phyloP scores from a whole-genome alignment of 2,888 invertebrate species.

The Actias luna region DNA sequence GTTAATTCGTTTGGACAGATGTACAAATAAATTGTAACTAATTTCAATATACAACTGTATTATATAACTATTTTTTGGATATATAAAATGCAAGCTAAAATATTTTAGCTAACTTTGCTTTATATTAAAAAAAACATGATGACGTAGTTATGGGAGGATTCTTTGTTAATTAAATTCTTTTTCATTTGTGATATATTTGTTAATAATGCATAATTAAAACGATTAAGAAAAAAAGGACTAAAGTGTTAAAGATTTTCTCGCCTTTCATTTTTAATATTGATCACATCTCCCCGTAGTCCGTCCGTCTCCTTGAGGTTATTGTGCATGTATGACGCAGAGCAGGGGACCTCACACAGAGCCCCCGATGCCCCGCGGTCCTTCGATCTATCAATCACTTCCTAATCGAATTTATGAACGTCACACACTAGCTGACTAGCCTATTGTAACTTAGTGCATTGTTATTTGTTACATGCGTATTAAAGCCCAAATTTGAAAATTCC shows the following conservation, averaged over 20 bases:
- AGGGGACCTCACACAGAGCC: slow-evolving; percentile 39
- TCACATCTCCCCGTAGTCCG: slow-evolving; percentile 28
- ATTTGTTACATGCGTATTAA: background rate
- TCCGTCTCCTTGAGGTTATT: slow-evolving; percentile 23
- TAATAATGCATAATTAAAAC: background rate
- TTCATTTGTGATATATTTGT: too few species aligned
- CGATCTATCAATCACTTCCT: slow-evolving; percentile 62
- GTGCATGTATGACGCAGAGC: slow-evolving; percentile 38
- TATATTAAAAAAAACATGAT: too few species aligned
- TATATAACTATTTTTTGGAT: too few species aligned
- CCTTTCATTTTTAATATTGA: slow-evolving; percentile 25
- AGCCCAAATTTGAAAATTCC: background rate
- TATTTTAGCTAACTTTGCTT: too few species aligned
- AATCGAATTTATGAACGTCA: slow-evolving; percentile 63
- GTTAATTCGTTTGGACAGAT: too few species aligned
- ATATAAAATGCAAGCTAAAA: too few species aligned
- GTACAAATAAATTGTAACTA: too few species aligned
- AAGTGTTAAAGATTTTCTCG: background rate
- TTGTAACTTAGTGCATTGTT: slow-evolving; percentile 10
- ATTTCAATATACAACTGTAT: too few species aligned
- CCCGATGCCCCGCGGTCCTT: slow-evolving; percentile 29
- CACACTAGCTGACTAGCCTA: slow-evolving; percentile 31
- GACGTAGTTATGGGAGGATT: too few species aligned
- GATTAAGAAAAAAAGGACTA: background rate
- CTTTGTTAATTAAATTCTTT: too few species aligned